Conservation (phyloP, 2,113 vertebrate species). For the Corythaeola cristata region DNA sequence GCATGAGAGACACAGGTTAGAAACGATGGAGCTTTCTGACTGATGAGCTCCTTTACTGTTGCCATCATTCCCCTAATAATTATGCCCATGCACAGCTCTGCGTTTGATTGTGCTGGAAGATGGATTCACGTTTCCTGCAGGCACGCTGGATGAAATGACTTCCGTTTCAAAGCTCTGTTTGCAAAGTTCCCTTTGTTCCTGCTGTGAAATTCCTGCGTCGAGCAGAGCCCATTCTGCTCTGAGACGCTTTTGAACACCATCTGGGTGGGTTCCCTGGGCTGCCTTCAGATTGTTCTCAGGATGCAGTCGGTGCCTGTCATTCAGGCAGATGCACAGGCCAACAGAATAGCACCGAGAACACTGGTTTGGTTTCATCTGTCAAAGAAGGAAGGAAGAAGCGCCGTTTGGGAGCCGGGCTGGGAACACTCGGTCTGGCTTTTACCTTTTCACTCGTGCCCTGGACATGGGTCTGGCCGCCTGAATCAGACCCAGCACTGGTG, state of each 20-base stretch:
- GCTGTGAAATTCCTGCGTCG: neutral
- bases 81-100: constrained; percentile 47
- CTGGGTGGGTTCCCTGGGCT: neutral
- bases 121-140: constrained; percentile 46
- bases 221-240: constrained; percentile 15
- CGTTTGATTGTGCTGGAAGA: constrained; percentile 25
- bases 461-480: neutral
- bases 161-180: constrained; percentile 10
- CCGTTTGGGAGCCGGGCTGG: neutral
- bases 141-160: constrained; percentile 45
- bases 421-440: neutral
- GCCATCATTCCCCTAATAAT: constrained; percentile 43
- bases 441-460: neutral
- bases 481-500: accelerated
- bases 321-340: constrained; percentile 29
- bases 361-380: neutral
- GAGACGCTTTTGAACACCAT: neutral
- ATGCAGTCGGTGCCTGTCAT: neutral
- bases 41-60: constrained; percentile 15
- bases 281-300: constrained; percentile 15
- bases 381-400: neutral
- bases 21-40: constrained; percentile 30
- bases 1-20: constrained; percentile 35
- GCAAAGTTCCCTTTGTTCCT: constrained; percentile 43
- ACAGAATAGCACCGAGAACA: neutral